A percentile compares a stretch with the other conserved stretches of the same genome.
Evolutionary conservation across 2,113 vertebrate genomes (phyloP).

Genomic region (Hydropotes inermis): DNA sequence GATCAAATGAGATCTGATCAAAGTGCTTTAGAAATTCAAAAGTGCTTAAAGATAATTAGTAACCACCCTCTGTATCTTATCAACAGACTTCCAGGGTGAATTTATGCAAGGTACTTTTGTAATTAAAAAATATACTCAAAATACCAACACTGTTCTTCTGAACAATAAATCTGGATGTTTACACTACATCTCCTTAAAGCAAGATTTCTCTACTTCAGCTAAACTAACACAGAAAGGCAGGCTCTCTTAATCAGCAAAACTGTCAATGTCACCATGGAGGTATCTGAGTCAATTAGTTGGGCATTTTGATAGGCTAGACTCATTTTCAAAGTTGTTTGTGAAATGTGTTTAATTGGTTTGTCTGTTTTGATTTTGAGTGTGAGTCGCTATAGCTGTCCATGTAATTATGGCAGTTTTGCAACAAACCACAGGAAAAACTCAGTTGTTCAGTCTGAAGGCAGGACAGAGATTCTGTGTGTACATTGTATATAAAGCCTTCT

Average conservation of each 20-base stretch:
- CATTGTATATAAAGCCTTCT: constrained; percentile 70
- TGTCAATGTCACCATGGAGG: neutral
- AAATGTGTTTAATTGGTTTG: constrained; percentile 59
- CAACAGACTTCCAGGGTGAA: neutral
- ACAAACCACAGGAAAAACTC: neutral
- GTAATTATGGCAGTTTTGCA: constrained; percentile 71
- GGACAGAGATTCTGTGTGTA: constrained; percentile 71
- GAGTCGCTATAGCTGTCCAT: constrained; percentile 52
- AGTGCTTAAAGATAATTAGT: neutral
- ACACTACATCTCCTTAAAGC: neutral
- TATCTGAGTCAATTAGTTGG: constrained; percentile 21
- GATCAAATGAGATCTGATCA: neutral
- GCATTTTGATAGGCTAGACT: constrained; percentile 11
- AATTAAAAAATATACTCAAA: neutral
- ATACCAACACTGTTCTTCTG: neutral
- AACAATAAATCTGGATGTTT: neutral
- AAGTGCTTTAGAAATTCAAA: neutral
- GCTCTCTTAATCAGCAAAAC: constrained; percentile 16
- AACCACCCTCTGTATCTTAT: neutral
- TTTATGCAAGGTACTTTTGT: neutral
- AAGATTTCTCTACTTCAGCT: neutral
- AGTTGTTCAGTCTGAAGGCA: constrained; percentile 69
- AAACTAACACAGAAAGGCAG: neutral
- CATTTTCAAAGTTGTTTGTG: constrained; percentile 52
- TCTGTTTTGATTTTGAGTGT: constrained; percentile 64